Conservation (phyloP, 2,888 invertebrate genomes). For the Imbricaverruca yamaguchii region DNA sequence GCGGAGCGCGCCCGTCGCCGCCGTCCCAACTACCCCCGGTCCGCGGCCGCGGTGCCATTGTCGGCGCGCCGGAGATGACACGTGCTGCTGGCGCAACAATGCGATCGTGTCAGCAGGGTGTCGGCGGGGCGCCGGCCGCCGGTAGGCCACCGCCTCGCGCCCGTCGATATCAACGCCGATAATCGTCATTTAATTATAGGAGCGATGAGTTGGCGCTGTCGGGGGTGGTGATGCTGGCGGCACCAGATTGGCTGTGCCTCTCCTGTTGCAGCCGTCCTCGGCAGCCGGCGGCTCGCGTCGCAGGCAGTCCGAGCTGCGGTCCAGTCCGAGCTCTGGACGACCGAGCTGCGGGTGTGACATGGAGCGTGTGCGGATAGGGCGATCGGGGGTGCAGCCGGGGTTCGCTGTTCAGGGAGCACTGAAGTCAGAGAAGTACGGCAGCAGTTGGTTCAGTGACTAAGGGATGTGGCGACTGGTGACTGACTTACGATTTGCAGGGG, state of each 20-base stretch:
- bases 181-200: conserved; percentile 20
- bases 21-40: too few species aligned
- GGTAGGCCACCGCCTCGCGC: neutral
- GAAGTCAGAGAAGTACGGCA: too few species aligned
- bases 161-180: neutral
- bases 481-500: too few species aligned
- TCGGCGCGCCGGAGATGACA: conserved; percentile 21
- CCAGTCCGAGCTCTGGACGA: neutral
- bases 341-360: too few species aligned
- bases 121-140: conserved; percentile 19
- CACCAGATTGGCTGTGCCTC: too few species aligned
- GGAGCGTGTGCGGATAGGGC: too few species aligned
- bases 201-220: neutral
- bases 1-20: too few species aligned
- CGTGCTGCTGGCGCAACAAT: neutral
- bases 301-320: neutral
- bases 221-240: neutral
- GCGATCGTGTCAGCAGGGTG: neutral
- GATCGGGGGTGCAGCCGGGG: too few species aligned
- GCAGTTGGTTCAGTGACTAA: too few species aligned
- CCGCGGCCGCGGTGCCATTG: conserved; percentile 22
- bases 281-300: too few species aligned
- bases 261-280: neutral
- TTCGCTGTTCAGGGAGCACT: too few species aligned
- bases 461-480: too few species aligned